These are phyloP conservation scores for Apodemia duryi DNA, from an alignment of 2,888 invertebrate genomes.

Conservation along the genomic window DNA sequence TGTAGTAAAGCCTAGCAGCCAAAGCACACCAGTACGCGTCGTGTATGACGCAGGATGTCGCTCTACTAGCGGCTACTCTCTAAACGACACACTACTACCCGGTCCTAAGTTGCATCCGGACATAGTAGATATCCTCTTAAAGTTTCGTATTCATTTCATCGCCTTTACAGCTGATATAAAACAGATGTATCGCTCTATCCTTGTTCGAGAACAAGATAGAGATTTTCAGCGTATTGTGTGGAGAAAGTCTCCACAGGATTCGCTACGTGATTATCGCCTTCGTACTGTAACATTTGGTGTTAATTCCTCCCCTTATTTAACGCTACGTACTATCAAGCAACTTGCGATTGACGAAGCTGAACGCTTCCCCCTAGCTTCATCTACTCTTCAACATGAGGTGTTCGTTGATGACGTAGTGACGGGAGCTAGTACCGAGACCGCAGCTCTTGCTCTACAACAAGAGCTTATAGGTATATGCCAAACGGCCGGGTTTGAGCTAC, in stretches of 20 bases:
- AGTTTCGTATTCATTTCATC: conserved; percentile 3
- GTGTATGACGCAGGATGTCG: background rate
- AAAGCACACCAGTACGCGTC: background rate
- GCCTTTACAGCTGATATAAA: conserved; percentile 12
- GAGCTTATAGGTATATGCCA: conserved; percentile 10
- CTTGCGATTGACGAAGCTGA: background rate
- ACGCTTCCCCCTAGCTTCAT: background rate
- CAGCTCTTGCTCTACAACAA: conserved; percentile 1
- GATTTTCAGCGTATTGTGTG: background rate
- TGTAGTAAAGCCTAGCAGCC: conserved; percentile 2
- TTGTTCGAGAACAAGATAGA: background rate
- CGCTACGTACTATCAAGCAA: conserved; percentile 3
- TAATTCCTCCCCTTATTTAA: conserved; percentile 5
- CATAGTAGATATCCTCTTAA: conserved; percentile 2
- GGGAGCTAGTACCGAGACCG: background rate
- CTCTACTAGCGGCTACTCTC: conserved; percentile 4
- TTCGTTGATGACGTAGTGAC: conserved; percentile 11
- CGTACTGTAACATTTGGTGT: conserved; percentile 11
- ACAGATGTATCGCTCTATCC: conserved; percentile 6
- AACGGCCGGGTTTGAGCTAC: background rate
- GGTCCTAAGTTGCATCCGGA: conserved; percentile 1
- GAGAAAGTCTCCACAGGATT: background rate
- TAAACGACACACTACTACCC: background rate
- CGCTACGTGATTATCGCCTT: background rate
- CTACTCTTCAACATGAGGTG: background rate